These are phyloP conservation scores for Platycheirus albimanus DNA, from an alignment of 2,888 invertebrate genomes.

Conservation along the genomic window DNA sequence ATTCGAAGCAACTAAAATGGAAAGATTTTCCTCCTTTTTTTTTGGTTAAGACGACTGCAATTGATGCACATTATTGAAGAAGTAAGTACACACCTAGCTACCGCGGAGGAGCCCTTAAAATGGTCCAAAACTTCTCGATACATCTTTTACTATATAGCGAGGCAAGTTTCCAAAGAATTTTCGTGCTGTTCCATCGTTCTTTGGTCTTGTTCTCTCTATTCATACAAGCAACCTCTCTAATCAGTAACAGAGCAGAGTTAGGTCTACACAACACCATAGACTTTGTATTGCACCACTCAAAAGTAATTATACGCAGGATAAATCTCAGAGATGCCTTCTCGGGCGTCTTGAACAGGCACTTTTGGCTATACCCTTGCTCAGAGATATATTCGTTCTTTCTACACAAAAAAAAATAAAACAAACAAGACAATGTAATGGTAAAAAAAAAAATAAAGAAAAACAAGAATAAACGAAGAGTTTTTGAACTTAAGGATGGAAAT, in stretches of 20 bases:
- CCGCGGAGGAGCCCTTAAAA: neutral
- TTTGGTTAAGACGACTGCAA: conserved; percentile 56
- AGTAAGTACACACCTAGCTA: neutral
- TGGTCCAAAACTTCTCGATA: conserved; percentile 61
- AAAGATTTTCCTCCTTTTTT: conserved; percentile 13
- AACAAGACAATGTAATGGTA: conserved; percentile 50
- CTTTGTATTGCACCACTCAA: conserved; percentile 66
- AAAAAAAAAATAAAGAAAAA: conserved; percentile 17
- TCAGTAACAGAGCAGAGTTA: conserved; percentile 58
- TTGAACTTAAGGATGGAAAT: conserved; percentile 11
- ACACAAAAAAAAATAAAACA: conserved; percentile 27
- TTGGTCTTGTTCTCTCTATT: conserved; percentile 34
- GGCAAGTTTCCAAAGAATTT: conserved; percentile 18
- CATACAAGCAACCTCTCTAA: conserved; percentile 68
- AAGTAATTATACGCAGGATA: conserved; percentile 73
- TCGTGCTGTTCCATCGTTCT: conserved; percentile 24
- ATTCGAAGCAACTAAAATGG: conserved; percentile 58
- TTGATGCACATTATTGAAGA: conserved; percentile 61
- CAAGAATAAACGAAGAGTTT: conserved; percentile 18
- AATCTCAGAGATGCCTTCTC: conserved; percentile 64
- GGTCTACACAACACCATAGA: conserved; percentile 15
- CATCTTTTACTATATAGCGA: conserved; percentile 19
- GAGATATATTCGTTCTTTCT: conserved; percentile 3
- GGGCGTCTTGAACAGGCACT: conserved; percentile 61
- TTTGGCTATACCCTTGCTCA: too few species aligned